These are phyloP conservation scores for Tenthredo amoena DNA, from an alignment of 2,888 invertebrate genomes.

Conservation along the genomic window DNA sequence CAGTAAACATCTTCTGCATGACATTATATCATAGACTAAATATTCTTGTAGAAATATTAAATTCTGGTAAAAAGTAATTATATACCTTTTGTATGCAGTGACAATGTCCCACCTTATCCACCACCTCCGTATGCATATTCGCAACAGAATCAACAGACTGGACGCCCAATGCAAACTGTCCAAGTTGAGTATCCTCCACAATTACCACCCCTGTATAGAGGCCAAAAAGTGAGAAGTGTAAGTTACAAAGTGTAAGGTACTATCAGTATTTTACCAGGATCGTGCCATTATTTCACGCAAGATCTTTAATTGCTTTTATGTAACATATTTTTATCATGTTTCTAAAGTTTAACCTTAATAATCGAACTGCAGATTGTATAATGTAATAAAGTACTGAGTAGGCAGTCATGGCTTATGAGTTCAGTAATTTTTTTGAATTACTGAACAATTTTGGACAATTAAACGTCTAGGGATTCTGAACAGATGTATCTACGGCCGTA, in stretches of 20 bases:
- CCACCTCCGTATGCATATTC: slow-evolving; percentile 54
- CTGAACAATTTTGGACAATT: neutral
- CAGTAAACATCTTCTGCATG: neutral
- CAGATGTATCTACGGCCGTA: neutral
- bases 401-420: neutral
- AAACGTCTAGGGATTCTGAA: neutral
- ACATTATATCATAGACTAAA: neutral
- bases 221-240: slow-evolving; percentile 68
- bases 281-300: neutral
- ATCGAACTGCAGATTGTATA: neutral
- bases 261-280: neutral
- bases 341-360: neutral
- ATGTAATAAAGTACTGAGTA: neutral
- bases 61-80: neutral
- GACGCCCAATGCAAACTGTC: slow-evolving; percentile 23
- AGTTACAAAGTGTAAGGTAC: slow-evolving; percentile 51
- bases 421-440: neutral
- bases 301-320: neutral
- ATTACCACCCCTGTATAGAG: slow-evolving; percentile 66
- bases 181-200: slow-evolving; percentile 63
- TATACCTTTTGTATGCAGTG: neutral
- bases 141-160: slow-evolving; percentile 14
- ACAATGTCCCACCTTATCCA: slow-evolving; percentile 52
- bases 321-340: neutral
- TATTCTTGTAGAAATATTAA: neutral